Percentiles rank a stretch among this genome's conserved stretches.
phyloP scores from a whole-genome alignment of 2,888 invertebrate species.

The Oxyscelio sp. region DNA sequence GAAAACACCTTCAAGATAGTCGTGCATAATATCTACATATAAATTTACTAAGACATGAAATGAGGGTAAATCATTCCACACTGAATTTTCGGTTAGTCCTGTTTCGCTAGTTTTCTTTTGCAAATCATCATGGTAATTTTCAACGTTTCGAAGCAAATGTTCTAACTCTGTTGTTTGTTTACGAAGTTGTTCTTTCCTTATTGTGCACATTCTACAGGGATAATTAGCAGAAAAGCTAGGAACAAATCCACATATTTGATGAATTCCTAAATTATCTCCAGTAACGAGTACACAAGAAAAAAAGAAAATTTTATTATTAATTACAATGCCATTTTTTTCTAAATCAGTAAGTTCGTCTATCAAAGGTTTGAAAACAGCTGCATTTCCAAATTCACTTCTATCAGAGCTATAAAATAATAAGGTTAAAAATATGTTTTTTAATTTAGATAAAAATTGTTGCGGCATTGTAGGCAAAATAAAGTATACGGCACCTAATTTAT shows the following conservation, averaged over 20 bases:
- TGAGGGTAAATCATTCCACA: conserved; percentile 39
- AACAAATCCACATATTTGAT: conserved; percentile 40
- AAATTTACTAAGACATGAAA: conserved; percentile 33
- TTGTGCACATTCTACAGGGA: conserved; percentile 23
- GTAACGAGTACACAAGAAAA: conserved; percentile 18
- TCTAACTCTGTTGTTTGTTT: conserved; percentile 10
- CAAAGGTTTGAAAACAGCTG: conserved; percentile 30
- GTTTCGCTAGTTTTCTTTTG: conserved; percentile 28
- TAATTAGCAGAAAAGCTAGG: conserved; percentile 25
- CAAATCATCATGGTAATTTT: conserved; percentile 3
- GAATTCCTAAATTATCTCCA: conserved; percentile 46
- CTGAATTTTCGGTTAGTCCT: conserved; percentile 26
- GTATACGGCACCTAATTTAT: conserved; percentile 62
- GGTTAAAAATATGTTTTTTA: conserved; percentile 36
- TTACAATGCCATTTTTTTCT: conserved; percentile 13
- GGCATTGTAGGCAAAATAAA: conserved; percentile 36
- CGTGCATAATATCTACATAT: conserved; percentile 34
- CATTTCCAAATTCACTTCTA: conserved; percentile 25
- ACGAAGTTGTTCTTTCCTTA: conserved; percentile 11
- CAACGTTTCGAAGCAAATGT: background rate
- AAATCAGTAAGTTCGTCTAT: conserved; percentile 19
- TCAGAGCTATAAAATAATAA: conserved; percentile 22
- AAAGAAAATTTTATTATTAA: conserved; percentile 3
- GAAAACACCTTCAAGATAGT: conserved; percentile 32
- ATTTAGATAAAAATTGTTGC: conserved; percentile 20